These are phyloP conservation scores for Papilio gigon DNA, from an alignment of 2,888 invertebrate genomes.

Conservation along the genomic window DNA sequence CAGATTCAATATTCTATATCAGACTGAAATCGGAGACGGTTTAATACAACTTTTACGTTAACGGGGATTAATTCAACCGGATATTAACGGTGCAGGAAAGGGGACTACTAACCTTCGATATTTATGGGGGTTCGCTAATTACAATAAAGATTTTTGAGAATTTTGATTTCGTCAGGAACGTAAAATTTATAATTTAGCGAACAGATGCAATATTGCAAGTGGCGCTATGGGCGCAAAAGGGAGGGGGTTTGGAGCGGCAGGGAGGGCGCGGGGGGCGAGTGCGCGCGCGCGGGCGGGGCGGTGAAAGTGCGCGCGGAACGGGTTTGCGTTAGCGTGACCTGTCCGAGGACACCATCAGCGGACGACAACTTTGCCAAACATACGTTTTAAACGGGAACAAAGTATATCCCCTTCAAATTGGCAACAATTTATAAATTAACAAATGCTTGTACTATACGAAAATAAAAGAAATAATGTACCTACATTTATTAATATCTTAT, in stretches of 20 bases:
- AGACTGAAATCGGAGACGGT: constrained; percentile 26
- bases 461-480: neutral
- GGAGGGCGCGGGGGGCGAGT: constrained; percentile 55
- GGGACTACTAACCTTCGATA: neutral
- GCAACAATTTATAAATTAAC: neutral
- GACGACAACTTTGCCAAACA: constrained; percentile 62
- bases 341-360: constrained; percentile 74
- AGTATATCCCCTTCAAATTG: neutral
- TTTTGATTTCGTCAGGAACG: neutral
- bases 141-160: neutral
- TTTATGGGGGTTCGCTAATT: constrained; percentile 5
- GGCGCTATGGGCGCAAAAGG: constrained; percentile 27
- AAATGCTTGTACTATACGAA: neutral
- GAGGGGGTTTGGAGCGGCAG: constrained; percentile 61
- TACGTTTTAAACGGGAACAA: constrained; percentile 29
- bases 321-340: constrained; percentile 79
- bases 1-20: neutral
- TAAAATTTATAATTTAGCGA: constrained; percentile 14
- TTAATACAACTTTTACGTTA: neutral
- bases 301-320: constrained; percentile 79
- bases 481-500: too few species aligned
- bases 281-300: constrained; percentile 70
- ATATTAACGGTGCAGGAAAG: constrained; percentile 12
- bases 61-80: constrained; percentile 8
- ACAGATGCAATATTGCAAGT: constrained; percentile 33